A percentile compares a stretch with the other conserved stretches of the same genome.
phyloP scores from a whole-genome alignment of 2,888 invertebrate species.

The Digitonthophagus gazella region DNA sequence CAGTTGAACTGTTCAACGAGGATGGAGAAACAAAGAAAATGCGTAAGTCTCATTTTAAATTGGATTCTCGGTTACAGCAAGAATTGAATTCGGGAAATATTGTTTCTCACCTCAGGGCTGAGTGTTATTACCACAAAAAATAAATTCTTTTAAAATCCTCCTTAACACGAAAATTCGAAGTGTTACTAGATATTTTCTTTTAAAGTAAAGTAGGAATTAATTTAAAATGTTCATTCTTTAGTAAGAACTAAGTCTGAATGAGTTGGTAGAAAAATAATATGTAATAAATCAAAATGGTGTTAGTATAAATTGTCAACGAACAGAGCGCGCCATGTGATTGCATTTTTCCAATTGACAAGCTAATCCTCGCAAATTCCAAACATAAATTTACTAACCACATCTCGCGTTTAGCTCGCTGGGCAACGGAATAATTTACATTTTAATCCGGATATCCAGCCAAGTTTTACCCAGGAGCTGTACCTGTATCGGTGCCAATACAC shows the following conservation, averaged over 20 bases:
- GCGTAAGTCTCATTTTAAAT: slow-evolving; percentile 9
- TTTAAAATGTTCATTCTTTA: no score
- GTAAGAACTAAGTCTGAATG: no score
- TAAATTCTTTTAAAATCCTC: neutral
- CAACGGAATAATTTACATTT: neutral
- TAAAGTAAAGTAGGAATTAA: no score
- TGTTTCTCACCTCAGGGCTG: slow-evolving; percentile 3
- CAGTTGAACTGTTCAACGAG: neutral
- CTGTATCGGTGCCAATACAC: neutral
- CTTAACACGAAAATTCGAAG: no score
- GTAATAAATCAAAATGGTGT: neutral
- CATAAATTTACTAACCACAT: neutral
- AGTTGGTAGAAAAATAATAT: neutral
- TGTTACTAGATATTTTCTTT: no score
- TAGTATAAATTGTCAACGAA: no score
- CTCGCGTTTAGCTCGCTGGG: neutral
- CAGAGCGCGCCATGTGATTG: no score
- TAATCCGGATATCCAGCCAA: neutral
- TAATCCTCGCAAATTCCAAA: neutral
- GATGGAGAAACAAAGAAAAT: neutral
- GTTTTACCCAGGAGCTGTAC: neutral
- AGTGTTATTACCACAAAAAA: slow-evolving; percentile 8
- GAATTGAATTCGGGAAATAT: slow-evolving; percentile 8
- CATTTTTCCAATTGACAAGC: neutral
- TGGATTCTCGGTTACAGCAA: slow-evolving; percentile 11